These are phyloP conservation scores for Teleogryllus oceanicus DNA, from an alignment of 2,888 invertebrate genomes.

Conservation along the genomic window DNA sequence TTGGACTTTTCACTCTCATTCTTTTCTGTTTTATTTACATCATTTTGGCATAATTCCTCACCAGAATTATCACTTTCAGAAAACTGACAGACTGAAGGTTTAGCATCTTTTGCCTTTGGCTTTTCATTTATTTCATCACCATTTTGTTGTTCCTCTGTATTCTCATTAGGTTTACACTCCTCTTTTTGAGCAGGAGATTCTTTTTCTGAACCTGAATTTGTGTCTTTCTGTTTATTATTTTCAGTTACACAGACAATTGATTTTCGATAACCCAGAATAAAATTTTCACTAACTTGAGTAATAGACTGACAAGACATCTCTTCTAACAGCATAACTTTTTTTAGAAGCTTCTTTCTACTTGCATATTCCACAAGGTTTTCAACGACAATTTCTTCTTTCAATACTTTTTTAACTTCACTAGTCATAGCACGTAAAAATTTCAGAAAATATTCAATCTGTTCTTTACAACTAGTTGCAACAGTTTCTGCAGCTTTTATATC, in stretches of 20 bases:
- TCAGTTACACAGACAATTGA: neutral
- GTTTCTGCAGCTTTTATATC: too few relatives aligned
- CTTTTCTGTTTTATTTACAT: neutral
- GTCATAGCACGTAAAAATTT: neutral
- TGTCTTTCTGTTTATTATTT: constrained; percentile 11
- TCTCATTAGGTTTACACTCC: too few relatives aligned
- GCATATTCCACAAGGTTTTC: neutral
- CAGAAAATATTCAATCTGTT: too few relatives aligned
- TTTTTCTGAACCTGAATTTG: neutral
- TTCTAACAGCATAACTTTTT: neutral
- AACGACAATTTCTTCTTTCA: neutral
- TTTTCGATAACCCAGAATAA: neutral
- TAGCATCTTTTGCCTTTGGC: neutral
- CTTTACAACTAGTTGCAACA: too few relatives aligned
- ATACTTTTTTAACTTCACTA: neutral
- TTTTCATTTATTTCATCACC: neutral
- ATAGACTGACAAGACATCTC: neutral
- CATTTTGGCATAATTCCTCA: neutral
- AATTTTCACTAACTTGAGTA: neutral
- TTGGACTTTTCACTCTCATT: too few relatives aligned
- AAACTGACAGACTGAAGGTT: neutral
- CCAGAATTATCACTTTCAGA: constrained; percentile 20
- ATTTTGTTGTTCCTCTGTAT: neutral
- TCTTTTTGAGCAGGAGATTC: neutral
- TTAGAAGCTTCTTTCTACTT: neutral